These are phyloP conservation scores for Cephalopachus bancanus DNA, from an alignment of 2,797 vertebrate species.

Conservation along the genomic window DNA sequence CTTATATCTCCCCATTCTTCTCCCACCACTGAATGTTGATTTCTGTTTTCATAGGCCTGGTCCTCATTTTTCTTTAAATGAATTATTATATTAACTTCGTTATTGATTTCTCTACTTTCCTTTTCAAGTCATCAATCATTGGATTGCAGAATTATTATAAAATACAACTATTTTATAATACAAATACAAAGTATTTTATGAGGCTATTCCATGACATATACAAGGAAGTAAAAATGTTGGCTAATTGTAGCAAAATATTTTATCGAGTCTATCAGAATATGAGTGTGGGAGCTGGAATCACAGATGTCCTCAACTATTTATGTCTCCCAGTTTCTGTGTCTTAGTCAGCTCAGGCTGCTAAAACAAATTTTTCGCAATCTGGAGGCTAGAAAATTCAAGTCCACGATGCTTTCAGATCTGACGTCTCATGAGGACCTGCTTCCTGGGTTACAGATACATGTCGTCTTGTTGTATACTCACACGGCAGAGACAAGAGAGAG, in stretches of 20 bases:
- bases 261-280: not conserved
- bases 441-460: not conserved
- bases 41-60: not conserved
- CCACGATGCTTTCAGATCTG: not conserved
- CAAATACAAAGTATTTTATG: slow-evolving; percentile 34
- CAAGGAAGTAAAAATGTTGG: slow-evolving; percentile 22
- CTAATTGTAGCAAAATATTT: not conserved
- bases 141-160: slow-evolving; percentile 31
- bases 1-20: not conserved
- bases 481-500: not conserved
- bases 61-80: not conserved
- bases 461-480: not conserved
- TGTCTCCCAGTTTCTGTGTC: not conserved
- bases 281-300: not conserved
- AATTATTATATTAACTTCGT: slow-evolving; percentile 55
- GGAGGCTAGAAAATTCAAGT: not conserved
- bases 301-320: not conserved
- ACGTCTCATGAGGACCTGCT: not conserved
- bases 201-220: not conserved
- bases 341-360: not conserved
- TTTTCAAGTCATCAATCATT: slow-evolving; percentile 23
- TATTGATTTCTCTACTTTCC: slow-evolving; percentile 54
- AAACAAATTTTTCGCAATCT: not conserved
- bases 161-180: not conserved
- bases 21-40: not conserved